A percentile compares a stretch with the other conserved stretches of the same genome.
phyloP scores from a whole-genome alignment of 2,113 vertebrate species.

The Barbus barbus region DNA sequence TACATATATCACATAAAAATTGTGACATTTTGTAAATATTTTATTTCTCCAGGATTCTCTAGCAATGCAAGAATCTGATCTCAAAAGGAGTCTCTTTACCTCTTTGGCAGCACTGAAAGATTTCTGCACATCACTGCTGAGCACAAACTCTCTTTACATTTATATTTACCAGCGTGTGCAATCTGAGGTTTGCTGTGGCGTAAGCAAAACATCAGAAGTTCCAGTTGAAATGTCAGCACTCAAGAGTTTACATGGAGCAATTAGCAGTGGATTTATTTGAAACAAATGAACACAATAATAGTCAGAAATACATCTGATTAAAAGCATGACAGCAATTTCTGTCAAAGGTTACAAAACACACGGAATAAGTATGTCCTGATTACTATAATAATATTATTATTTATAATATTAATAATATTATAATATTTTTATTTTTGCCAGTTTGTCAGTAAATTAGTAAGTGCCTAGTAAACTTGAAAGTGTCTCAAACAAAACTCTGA shows the following conservation, averaged over 20 bases:
- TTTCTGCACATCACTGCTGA: background rate
- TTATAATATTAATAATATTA: no score
- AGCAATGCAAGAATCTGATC: background rate
- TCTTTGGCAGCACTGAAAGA: background rate
- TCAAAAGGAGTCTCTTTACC: background rate
- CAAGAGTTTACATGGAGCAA: background rate
- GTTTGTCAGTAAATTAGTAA: no score
- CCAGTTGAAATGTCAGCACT: background rate
- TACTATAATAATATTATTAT: no score
- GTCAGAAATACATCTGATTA: background rate
- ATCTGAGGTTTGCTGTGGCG: background rate
- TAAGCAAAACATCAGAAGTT: slow-evolving; percentile 20
- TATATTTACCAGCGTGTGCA: slow-evolving; percentile 7
- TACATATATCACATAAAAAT: no score
- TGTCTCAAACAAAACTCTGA: background rate
- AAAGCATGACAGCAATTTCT: background rate
- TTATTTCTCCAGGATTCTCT: background rate
- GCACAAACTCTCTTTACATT: slow-evolving; percentile 9
- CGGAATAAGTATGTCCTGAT: background rate
- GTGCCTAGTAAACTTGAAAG: background rate
- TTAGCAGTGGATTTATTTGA: background rate
- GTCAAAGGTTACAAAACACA: background rate
- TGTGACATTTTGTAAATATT: no score
- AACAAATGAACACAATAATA: background rate
- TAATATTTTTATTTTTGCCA: no score